phyloP scores from a whole-genome alignment of 2,888 invertebrate species.

The Pegoplata infirma region DNA sequence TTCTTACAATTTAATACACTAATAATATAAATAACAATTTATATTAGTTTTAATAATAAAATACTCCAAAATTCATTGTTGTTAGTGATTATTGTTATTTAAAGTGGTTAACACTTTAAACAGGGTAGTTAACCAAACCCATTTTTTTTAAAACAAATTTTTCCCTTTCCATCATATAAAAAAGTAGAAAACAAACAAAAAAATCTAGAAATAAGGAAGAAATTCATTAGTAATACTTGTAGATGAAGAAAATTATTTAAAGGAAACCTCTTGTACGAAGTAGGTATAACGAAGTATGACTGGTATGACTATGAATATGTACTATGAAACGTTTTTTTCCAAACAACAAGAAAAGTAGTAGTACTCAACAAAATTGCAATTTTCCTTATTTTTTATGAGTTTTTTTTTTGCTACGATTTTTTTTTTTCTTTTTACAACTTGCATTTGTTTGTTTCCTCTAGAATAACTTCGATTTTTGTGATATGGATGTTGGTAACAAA shows the following conservation, averaged over 20 bases:
- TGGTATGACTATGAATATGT: neutral
- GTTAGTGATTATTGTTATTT: too few species aligned
- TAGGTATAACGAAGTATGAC: too few species aligned
- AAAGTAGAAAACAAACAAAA: neutral
- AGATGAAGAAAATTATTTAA: conserved; percentile 53
- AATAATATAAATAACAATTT: too few species aligned
- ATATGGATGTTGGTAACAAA: conserved; percentile 27
- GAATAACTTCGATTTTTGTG: conserved; percentile 43
- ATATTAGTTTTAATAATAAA: too few species aligned
- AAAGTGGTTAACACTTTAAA: too few species aligned
- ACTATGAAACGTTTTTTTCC: conserved; percentile 18
- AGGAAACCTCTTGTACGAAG: conserved; percentile 42
- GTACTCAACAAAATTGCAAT: conserved; percentile 63
- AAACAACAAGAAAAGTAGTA: conserved; percentile 17
- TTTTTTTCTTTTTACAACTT: conserved; percentile 43
- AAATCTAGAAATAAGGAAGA: conserved; percentile 45
- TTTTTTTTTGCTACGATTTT: conserved; percentile 13
- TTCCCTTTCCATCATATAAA: neutral
- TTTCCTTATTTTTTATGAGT: conserved; percentile 42
- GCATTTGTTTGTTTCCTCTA: conserved; percentile 61
- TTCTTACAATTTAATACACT: too few species aligned
- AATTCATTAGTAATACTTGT: conserved; percentile 60
- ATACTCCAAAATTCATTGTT: too few species aligned
- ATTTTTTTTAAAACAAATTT: too few species aligned
- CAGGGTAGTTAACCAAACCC: conserved; percentile 1